Conservation (phyloP, 2,888 invertebrate species). For the Mechanitis messenoides region DNA sequence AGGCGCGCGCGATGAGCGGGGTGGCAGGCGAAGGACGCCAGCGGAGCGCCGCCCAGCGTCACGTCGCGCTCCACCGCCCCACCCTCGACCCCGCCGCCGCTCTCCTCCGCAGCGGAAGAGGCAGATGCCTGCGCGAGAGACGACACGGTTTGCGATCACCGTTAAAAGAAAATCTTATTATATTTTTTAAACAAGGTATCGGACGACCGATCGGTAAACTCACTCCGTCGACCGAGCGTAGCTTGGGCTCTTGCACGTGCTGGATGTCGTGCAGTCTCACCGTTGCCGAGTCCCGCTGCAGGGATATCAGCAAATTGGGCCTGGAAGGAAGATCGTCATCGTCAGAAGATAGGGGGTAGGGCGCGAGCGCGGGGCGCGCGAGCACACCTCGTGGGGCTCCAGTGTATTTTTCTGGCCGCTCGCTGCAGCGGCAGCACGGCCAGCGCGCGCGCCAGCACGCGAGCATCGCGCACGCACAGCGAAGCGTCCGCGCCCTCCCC, state of each 20-base stretch:
- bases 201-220: no score
- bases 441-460: slow-evolving; percentile 90
- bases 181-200: no score
- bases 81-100: slow-evolving; percentile 41
- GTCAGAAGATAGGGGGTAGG: no score
- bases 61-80: slow-evolving; percentile 53
- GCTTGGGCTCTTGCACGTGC: slow-evolving; percentile 47
- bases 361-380: neutral
- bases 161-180: no score
- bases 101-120: slow-evolving; percentile 44
- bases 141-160: neutral
- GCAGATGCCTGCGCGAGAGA: slow-evolving; percentile 9
- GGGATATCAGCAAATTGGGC: slow-evolving; percentile 85
- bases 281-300: slow-evolving; percentile 86
- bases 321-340: slow-evolving; percentile 35
- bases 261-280: slow-evolving; percentile 91
- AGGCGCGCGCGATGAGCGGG: slow-evolving; percentile 86
- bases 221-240: slow-evolving; percentile 35
- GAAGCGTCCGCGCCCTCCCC: slow-evolving; percentile 85
- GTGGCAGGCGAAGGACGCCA: slow-evolving; percentile 93
- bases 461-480: slow-evolving; percentile 86
- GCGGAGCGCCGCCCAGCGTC: slow-evolving; percentile 43
- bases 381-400: slow-evolving; percentile 89
- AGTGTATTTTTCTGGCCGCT: slow-evolving; percentile 84
- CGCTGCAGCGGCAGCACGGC: slow-evolving; percentile 81